Percentiles rank a stretch among this genome's conserved stretches.
phyloP scores from a whole-genome alignment of 2,888 invertebrate genomes.

The Amiota communis region DNA sequence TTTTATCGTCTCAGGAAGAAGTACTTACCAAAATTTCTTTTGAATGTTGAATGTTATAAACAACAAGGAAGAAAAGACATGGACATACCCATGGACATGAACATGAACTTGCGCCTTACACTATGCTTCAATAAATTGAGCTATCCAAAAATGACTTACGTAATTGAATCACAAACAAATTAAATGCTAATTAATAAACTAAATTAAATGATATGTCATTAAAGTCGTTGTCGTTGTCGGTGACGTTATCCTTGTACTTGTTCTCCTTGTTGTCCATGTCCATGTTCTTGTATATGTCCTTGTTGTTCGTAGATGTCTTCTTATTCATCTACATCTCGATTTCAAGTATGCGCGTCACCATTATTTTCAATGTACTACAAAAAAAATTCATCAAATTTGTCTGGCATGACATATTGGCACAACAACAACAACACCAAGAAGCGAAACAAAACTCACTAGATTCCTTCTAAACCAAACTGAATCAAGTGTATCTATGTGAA shows the following conservation, averaged over 20 bases:
- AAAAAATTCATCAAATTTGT: conserved; percentile 5
- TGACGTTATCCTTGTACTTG: background rate
- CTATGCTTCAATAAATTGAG: background rate
- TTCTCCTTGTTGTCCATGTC: background rate
- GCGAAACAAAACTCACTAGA: too few species aligned
- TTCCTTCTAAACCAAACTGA: background rate
- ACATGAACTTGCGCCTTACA: background rate
- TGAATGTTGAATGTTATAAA: background rate
- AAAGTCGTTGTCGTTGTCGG: background rate
- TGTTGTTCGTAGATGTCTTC: background rate
- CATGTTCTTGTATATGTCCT: background rate
- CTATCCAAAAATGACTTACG: background rate
- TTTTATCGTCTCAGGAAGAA: background rate
- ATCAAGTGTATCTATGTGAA: conserved; percentile 13
- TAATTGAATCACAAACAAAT: conserved; percentile 61
- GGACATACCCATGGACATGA: background rate
- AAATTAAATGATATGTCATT: conserved; percentile 51
- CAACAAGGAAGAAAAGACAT: background rate
- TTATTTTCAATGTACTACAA: too few species aligned
- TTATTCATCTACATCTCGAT: background rate
- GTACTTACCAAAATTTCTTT: background rate
- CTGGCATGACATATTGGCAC: conserved; percentile 11
- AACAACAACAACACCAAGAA: too few species aligned
- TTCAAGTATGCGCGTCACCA: conserved; percentile 5
- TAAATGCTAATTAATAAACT: conserved; percentile 62